phyloP scores from a whole-genome alignment of 2,113 vertebrate genomes.

The Redunca redunca region DNA sequence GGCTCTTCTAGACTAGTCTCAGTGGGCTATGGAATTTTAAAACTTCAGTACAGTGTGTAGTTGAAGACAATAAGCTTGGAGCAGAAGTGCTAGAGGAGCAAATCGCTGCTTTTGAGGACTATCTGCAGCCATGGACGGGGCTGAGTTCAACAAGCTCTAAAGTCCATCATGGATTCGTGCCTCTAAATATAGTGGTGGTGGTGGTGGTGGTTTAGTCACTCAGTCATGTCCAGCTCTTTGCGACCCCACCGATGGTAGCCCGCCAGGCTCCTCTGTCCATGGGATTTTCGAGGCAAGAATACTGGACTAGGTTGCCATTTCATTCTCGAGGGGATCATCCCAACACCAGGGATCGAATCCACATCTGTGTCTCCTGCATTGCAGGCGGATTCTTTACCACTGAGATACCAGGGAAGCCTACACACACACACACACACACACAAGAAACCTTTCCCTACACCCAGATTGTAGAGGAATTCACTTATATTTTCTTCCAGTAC shows the following conservation, averaged over 20 bases:
- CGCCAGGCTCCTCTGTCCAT: background rate
- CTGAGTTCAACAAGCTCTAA: background rate
- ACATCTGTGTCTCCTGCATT: background rate
- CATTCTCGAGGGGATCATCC: background rate
- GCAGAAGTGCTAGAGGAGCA: background rate
- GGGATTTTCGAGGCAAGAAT: background rate
- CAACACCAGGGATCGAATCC: background rate
- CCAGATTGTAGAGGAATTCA: background rate
- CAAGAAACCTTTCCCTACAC: background rate
- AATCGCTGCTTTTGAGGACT: background rate
- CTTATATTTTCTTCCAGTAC: background rate
- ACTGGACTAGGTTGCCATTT: background rate
- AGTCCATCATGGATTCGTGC: background rate
- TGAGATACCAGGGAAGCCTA: background rate
- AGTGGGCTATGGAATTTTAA: background rate
- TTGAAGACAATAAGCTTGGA: background rate
- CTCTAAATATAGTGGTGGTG: background rate
- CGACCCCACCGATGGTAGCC: background rate
- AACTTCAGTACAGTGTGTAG: background rate
- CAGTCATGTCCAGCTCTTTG: background rate
- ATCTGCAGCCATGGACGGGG: background rate
- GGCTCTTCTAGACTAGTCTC: background rate
- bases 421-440: background rate
- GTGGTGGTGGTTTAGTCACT: background rate
- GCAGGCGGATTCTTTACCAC: background rate